Base-by-base conservation (phyloP, 2,888 invertebrate genomes). In the Frankliniella fusca region DNA sequence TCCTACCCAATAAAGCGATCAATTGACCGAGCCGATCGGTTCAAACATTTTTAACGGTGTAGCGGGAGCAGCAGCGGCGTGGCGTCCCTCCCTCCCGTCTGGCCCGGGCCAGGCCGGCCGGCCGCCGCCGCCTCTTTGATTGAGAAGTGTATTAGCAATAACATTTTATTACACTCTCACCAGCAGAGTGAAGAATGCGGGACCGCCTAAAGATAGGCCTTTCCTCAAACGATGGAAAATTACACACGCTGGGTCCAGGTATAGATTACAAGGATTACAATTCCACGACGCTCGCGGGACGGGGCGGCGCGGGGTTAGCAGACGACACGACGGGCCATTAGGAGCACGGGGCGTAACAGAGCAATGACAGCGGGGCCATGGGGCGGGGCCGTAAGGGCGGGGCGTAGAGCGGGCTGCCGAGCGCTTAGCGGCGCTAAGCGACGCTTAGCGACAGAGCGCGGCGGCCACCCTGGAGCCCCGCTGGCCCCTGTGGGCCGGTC, bases 121-220 rank as follows among this genome's bases (percentile, higher is more conserved):
- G 54, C 18, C 54, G 18, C 18, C 12, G 54, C 54, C 54, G 54
- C 70, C 23, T 27, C 70, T 76, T 27, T 76, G 70, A 76, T 76
- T 76, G 70, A 76, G 70, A 76, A 76, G 70, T 76, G 70, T 76
- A 76, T 76, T 76, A 76, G 70, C 70, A 76, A 76, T 76, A 76
- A 76, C 70, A 76, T 76, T 76, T 76, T 76, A 76, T 76, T 76
- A 76, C 12, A 76, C 70, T 76, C 70, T 76, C 70, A 76, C 70
- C 70, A 23, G 70, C 38, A n/a, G 61, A 76, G 70, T 9, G 70
- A 27, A 12, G 70, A 76, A 76, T 76, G 70, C 70, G 70, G 70
- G 70, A 76, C 70, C 70, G 27, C n/a, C 70, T 76, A 76, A 76
- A 76, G 70, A 76, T 76, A 76, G 70, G 70, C 27, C 70, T 76